A percentile compares a stretch with the other conserved stretches of the same genome.
phyloP scores from a whole-genome alignment of 2,888 invertebrate genomes.

The Molanna angustata region DNA sequence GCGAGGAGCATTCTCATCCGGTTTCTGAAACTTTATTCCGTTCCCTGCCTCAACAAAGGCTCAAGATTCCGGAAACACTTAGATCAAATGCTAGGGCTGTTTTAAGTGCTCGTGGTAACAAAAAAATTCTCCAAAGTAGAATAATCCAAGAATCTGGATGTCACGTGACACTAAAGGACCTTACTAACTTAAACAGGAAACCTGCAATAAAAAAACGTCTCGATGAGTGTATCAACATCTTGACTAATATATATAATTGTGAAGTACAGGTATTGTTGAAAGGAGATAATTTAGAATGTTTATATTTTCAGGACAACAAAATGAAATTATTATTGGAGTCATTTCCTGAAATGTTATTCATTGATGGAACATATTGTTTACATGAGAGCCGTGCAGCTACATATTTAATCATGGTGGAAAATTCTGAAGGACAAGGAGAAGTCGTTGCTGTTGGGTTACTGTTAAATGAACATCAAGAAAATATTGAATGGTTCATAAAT shows the following conservation, averaged over 20 bases:
- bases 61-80: no score
- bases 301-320: neutral
- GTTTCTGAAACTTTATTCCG: no score
- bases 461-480: neutral
- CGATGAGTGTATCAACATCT: neutral
- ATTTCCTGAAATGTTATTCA: neutral
- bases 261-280: neutral
- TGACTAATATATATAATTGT: neutral
- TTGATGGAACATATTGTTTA: neutral
- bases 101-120: no score
- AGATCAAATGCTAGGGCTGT: no score
- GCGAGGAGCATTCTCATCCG: no score
- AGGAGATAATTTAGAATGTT: neutral
- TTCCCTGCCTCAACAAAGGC: no score
- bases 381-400: conserved; percentile 1
- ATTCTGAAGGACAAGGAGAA: conserved; percentile 3
- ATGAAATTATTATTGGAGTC: neutral
- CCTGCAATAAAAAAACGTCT: neutral
- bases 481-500: conserved; percentile 1
- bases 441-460: neutral
- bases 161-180: neutral
- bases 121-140: no score
- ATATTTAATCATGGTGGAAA: neutral
- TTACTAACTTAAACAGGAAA: neutral
- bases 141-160: neutral